Conservation (phyloP, 2,888 invertebrate species). For the Apamea crenata region DNA sequence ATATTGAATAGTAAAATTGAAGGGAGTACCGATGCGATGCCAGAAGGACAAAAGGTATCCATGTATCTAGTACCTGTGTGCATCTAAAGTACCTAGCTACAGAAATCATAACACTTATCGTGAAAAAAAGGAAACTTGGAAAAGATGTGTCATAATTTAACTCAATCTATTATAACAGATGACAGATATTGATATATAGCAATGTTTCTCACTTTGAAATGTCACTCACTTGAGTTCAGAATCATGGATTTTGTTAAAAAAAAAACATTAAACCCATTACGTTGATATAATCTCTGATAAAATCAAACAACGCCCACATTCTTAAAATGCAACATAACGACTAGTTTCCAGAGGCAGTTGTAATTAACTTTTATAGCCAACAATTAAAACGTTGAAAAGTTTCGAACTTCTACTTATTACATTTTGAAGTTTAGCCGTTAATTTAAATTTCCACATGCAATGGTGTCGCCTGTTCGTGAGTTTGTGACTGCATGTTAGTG, state of each 20-base stretch:
- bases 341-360: slow-evolving; percentile 17
- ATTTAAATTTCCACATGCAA: slow-evolving; percentile 63
- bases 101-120: not conserved
- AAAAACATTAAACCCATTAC: not conserved
- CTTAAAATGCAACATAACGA: slow-evolving; percentile 21
- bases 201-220: not conserved
- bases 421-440: slow-evolving; percentile 62
- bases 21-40: not conserved
- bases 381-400: slow-evolving; percentile 58
- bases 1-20: not conserved
- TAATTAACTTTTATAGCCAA: slow-evolving; percentile 44
- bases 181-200: not conserved
- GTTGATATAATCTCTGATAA: not conserved
- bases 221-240: not conserved
- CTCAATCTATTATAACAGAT: not conserved
- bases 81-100: not conserved
- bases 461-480: slow-evolving; percentile 35
- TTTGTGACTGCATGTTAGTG: slow-evolving; percentile 45
- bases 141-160: not conserved
- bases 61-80: not conserved
- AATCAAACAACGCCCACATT: slow-evolving; percentile 1
- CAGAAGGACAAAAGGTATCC: not conserved
- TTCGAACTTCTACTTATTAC: slow-evolving; percentile 39
- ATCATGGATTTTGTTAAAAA: too few species aligned
- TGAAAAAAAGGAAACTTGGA: not conserved